Percentiles rank a stretch among this genome's conserved stretches.
phyloP scores from a whole-genome alignment of 92 coral and sea anemone species.

The Montipora capitata region DNA sequence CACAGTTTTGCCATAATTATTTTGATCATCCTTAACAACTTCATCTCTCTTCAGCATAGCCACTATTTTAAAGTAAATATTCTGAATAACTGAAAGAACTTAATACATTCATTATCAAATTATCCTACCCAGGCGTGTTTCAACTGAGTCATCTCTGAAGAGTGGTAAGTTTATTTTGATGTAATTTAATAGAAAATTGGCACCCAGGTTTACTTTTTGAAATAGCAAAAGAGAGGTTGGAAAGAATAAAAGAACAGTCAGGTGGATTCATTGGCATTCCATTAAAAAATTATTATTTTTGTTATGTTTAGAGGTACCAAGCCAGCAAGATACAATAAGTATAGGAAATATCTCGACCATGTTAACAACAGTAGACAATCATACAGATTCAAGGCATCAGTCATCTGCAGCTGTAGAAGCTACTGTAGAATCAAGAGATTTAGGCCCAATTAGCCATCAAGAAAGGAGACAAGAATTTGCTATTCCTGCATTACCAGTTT shows the following conservation, averaged over 20 bases:
- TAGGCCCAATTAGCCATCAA: not conserved
- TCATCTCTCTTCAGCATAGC: no score
- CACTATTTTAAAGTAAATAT: no score
- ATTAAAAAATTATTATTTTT: not conserved
- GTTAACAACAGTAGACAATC: not conserved
- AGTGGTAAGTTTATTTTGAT: not conserved
- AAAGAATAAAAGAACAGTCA: not conserved
- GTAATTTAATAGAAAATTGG: not conserved
- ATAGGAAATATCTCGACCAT: not conserved
- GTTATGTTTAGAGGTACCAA: slow-evolving; percentile 1
- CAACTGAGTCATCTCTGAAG: not conserved
- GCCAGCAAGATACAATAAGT: not conserved
- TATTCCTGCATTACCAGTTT: slow-evolving; percentile 45
- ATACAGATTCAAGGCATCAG: slow-evolving; percentile 28
- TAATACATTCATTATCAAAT: not conserved
- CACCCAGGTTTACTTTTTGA: not conserved
- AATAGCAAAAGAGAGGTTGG: not conserved
- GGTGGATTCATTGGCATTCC: not conserved
- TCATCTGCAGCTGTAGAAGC: not conserved
- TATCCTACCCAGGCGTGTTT: not conserved
- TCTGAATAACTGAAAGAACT: no score
- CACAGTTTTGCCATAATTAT: not conserved
- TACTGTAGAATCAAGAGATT: not conserved
- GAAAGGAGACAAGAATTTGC: slow-evolving; percentile 52
- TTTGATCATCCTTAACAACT: no score